Evolutionary conservation across 1,140 invertebrate genomes (phyloP).

Genomic region (Cherax quadricarinatus): DNA sequence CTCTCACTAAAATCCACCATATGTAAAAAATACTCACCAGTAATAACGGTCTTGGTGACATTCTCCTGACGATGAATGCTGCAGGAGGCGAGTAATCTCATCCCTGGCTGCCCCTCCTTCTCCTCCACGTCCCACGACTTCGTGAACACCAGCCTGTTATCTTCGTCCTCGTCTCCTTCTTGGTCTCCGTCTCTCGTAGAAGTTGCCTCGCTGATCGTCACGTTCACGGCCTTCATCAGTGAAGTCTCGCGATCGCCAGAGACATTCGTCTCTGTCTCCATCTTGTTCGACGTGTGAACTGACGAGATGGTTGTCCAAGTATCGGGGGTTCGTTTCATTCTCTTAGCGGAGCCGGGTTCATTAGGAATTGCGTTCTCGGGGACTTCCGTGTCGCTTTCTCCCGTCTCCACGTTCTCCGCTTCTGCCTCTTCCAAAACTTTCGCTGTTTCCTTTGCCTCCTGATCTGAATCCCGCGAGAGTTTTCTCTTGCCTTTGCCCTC

Average conservation of each 20-base stretch:
- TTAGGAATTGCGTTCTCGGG: not conserved
- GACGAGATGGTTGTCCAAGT: constrained; percentile 5
- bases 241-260: constrained; percentile 12
- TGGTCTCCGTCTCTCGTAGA: constrained; percentile 3
- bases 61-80: constrained; percentile 57
- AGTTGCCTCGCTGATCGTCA: constrained; percentile 25
- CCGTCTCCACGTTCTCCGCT: not conserved
- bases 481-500: not conserved
- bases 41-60: constrained; percentile 40
- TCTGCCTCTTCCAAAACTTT: not conserved
- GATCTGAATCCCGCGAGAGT: not conserved
- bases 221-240: constrained; percentile 27
- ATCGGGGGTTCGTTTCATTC: not conserved
- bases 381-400: not conserved
- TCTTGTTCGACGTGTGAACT: not conserved
- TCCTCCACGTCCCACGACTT: constrained; percentile 19
- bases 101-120: constrained; percentile 6
- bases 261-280: constrained; percentile 20
- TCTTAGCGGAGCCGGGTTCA: not conserved
- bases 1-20: no score
- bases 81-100: constrained; percentile 33
- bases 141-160: not conserved
- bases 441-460: not conserved
- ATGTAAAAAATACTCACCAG: constrained; percentile 20
- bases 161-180: not conserved